A percentile compares a stretch with the other conserved stretches of the same genome.
Conservation (phyloP, 1,140 invertebrate species). For the Lepidostoma basale region DNA sequence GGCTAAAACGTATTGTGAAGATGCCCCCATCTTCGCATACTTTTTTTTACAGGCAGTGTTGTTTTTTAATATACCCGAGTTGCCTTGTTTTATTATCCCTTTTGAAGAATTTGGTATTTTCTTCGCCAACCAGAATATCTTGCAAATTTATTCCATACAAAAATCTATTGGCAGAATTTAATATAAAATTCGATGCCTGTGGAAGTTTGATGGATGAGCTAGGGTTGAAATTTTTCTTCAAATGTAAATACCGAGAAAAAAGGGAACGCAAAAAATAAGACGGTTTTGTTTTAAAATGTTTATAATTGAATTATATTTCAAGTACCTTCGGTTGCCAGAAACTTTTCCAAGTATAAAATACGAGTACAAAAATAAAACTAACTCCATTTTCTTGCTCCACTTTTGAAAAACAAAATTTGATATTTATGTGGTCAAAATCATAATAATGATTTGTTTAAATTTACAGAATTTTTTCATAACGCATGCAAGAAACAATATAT, state of each 20-base stretch:
- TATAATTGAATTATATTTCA: too few relatives aligned
- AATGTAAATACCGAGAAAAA: constrained; percentile 10
- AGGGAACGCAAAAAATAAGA: background rate
- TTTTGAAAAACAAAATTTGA: too few relatives aligned
- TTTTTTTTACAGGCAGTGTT: background rate
- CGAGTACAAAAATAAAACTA: too few relatives aligned
- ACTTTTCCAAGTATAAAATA: too few relatives aligned
- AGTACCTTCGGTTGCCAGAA: too few relatives aligned
- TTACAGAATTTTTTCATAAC: too few relatives aligned
- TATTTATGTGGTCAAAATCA: too few relatives aligned
- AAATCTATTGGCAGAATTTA: constrained; percentile 36
- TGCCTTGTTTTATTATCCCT: background rate
- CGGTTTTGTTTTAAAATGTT: too few relatives aligned
- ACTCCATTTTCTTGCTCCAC: too few relatives aligned
- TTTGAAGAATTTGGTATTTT: background rate
- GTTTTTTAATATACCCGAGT: constrained; percentile 6
- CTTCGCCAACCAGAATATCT: constrained; percentile 5
- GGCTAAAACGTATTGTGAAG: background rate
- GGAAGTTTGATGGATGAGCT: constrained; percentile 36
- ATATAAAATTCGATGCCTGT: constrained; percentile 34
- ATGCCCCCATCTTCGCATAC: constrained; percentile 8
- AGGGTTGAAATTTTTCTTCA: constrained; percentile 18
- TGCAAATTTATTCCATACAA: constrained; percentile 13
- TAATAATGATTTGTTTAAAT: too few relatives aligned
- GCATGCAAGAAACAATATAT: too few relatives aligned